phyloP scores from a whole-genome alignment of 53 echinoderm and acorn worm species.

The Mesocentrotus franciscanus region DNA sequence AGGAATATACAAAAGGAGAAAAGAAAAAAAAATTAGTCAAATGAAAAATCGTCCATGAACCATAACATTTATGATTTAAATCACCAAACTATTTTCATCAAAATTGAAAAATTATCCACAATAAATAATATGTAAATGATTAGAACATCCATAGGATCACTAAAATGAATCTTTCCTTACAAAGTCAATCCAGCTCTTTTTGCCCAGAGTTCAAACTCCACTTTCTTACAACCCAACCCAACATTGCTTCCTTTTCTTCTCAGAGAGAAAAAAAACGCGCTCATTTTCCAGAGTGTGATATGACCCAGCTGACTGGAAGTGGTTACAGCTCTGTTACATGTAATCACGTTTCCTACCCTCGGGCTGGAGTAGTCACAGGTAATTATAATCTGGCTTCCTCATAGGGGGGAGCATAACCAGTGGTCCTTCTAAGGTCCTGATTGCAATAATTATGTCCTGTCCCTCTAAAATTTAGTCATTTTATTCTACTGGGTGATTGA shows the following conservation, averaged over 20 bases:
- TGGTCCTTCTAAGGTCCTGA: neutral
- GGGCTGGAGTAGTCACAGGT: conserved; percentile 19
- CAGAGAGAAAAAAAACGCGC: neutral
- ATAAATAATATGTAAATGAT: neutral
- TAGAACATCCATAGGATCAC: neutral
- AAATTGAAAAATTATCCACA: neutral
- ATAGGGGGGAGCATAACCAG: neutral
- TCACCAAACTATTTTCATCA: no score
- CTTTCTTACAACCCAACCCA: neutral
- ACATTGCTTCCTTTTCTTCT: neutral
- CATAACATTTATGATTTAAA: neutral
- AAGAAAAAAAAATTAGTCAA: neutral
- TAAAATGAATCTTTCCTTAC: neutral
- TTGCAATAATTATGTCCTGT: conserved; percentile 45
- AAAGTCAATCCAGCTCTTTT: neutral
- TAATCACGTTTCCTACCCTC: conserved; percentile 52
- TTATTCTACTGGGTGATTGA: neutral
- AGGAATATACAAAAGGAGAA: neutral
- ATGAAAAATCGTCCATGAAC: neutral
- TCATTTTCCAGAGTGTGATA: neutral
- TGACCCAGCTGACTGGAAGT: neutral
- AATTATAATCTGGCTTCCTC: conserved; percentile 48
- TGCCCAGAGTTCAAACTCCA: neutral
- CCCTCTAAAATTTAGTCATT: neutral
- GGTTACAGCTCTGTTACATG: conserved; percentile 34